These are phyloP conservation scores for Galerucella calmariensis DNA, from an alignment of 2,888 invertebrate genomes.

Conservation along the genomic window DNA sequence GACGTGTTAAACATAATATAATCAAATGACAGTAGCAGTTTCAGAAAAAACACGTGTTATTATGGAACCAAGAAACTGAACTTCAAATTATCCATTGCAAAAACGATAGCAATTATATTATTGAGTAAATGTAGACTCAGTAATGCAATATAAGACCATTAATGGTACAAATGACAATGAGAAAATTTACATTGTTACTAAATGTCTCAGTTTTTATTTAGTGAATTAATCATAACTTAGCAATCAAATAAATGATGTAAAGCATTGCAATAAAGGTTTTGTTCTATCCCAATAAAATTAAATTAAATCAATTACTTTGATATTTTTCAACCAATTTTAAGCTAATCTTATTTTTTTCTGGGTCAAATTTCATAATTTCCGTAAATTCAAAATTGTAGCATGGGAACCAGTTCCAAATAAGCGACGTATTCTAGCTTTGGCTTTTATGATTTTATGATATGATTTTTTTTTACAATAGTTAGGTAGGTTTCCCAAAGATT, in stretches of 20 bases:
- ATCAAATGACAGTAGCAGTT: not conserved
- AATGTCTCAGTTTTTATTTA: not conserved
- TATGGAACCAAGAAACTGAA: not conserved
- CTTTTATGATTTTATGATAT: not conserved
- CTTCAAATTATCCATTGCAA: too few species aligned
- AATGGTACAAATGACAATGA: too few species aligned
- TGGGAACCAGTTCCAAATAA: not conserved
- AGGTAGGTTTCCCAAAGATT: too few species aligned
- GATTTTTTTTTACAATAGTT: too few species aligned
- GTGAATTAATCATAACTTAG: not conserved
- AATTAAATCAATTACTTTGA: conserved; percentile 4
- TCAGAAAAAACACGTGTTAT: not conserved
- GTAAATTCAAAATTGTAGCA: not conserved
- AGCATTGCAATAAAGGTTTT: not conserved
- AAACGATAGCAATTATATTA: too few species aligned
- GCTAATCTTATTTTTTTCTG: not conserved
- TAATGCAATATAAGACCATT: too few species aligned
- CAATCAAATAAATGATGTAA: not conserved
- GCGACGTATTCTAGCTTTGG: not conserved
- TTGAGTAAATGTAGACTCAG: too few species aligned
- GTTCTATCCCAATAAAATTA: not conserved
- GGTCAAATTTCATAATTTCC: not conserved
- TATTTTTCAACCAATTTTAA: not conserved
- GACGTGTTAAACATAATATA: not conserved
- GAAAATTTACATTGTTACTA: too few species aligned